Evolutionary conservation across 2,113 vertebrate species (phyloP), one percentile per base, ranked within the genome.

Genomic region (Myrmecobius fasciatus): DNA sequence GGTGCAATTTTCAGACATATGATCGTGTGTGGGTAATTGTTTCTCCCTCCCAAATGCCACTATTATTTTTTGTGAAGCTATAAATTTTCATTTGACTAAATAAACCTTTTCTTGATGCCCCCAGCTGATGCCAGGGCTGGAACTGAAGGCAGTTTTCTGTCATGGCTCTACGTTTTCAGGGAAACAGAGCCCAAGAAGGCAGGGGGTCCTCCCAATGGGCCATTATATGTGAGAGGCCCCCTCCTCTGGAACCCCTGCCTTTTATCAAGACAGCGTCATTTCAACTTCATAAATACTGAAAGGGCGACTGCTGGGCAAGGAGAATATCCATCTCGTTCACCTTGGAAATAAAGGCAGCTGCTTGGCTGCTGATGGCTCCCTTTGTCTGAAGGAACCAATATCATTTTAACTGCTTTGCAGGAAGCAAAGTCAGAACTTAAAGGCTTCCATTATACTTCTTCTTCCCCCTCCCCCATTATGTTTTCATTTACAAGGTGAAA

Each of bases 211-310:
- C 97, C 93, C 95, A 95, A 92, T 26, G 93, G 92, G 95, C 97
- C 53, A 52, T 98, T 98, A 97, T 98, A 98, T 97, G 98, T 92
- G 95, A 96, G 97, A 91, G 91, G n/a, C 48, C 51, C 94, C 95
- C 96, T 97, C 91, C 96, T 97, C 97, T 4, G 56, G 54, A 98
- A 97, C 97, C 96, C 97, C 97, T 92, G 60, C 94, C 94, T 98
- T 96, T 97, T 98, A 97, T 98, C 98, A 97, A 92, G 97, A 97
- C 92, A 93, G 93, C 75, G 96, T 97, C 96, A 98, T 98, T 98
- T 98, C 97, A 97, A 49, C 98, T 98, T 97, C 98, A 97, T 98
- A 98, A 98, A 98, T 97, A 98, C 97, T 98, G 97, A 98, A 97
- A 98, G 97, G 97, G 98, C 98, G 96, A 98, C 98, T 2, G 94